Evolutionary conservation across 1,140 invertebrate species (phyloP).

Genomic region (Neotoxoptera formosana): DNA sequence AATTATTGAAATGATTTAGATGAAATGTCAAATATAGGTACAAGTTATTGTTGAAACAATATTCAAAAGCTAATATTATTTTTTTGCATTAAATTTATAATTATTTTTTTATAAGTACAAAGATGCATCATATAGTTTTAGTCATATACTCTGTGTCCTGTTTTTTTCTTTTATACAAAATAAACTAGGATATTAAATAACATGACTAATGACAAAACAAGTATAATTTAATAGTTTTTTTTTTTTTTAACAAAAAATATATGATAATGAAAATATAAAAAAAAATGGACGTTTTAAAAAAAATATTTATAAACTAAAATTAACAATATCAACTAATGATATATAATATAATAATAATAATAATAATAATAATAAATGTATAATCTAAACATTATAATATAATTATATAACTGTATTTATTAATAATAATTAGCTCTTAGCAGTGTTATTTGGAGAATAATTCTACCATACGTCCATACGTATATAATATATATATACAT

Average conservation of each 20-base stretch:
- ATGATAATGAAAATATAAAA: background rate
- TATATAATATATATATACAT: background rate
- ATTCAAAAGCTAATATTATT: background rate
- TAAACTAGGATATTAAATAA: conserved; percentile 3
- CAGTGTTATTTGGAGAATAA: background rate
- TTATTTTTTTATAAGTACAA: conserved; percentile 11
- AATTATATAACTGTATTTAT: background rate
- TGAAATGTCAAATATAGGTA: background rate
- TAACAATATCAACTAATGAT: conserved; percentile 26
- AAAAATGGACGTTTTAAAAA: conserved; percentile 35
- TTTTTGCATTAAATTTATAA: background rate
- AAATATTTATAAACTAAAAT: conserved; percentile 31
- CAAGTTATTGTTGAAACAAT: background rate
- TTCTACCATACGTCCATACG: background rate
- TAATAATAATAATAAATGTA: conserved; percentile 13
- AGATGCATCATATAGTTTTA: background rate
- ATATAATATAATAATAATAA: conserved; percentile 13
- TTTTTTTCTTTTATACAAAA: background rate
- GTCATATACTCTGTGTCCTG: background rate
- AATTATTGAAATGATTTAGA: background rate
- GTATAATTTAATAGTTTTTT: conserved; percentile 37
- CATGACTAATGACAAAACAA: background rate
- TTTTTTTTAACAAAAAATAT: conserved; percentile 28
- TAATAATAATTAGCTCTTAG: conserved; percentile 27
- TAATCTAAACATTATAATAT: conserved; percentile 35